Evolutionary conservation across 1,140 invertebrate species (phyloP), one percentile per base, ranked within the genome.

Genomic region (Scaptodrosophila lebanonensis): DNA sequence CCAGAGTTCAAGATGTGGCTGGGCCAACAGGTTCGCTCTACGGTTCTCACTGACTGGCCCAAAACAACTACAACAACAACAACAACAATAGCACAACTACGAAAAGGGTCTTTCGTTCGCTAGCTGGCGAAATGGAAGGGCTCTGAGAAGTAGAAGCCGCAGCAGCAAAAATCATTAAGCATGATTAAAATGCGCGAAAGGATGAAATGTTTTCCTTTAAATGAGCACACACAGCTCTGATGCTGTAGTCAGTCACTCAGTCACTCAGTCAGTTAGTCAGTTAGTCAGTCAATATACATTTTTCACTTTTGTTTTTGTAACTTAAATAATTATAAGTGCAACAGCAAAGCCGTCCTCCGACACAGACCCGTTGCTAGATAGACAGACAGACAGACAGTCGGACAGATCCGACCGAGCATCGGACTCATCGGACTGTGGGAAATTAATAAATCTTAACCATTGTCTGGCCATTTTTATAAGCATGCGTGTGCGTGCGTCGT

Each of bases 121-220:
- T 18, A 30, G 30, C 58, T 25, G 22, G 22, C 22, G 22, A 25
- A 25, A 25, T 25, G 22, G 3, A 25, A 25, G 22, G 22, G 22
- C 22, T 25, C 22, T 4, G 22, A 40, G 3, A n/a, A 42, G 42
- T 25, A 30, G 8, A n/a, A 25, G 30, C 35, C 27, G 9, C 36
- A 48, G 22, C 47, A 69, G 36, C 15, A 66, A 57, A 66, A 71
- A 71, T 66, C 61, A 71, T 71, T 71, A 71, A 57, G 67, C 43
- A 73, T 75, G 66, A 69, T 65, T 51, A 54, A 75, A 76, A 72
- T 63, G 58, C 56, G 68, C 59, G 43, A 76, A 66, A 76, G 51
- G 63, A 72, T 72, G 50, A 58, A 76, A 50, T 68, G 52, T 53
- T 59, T 68, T 73, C 36, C 48, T 39, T 48, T 39, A 47, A 56